phyloP scores from a whole-genome alignment of 2,797 vertebrate genomes.

The Brachymystax lenok region DNA sequence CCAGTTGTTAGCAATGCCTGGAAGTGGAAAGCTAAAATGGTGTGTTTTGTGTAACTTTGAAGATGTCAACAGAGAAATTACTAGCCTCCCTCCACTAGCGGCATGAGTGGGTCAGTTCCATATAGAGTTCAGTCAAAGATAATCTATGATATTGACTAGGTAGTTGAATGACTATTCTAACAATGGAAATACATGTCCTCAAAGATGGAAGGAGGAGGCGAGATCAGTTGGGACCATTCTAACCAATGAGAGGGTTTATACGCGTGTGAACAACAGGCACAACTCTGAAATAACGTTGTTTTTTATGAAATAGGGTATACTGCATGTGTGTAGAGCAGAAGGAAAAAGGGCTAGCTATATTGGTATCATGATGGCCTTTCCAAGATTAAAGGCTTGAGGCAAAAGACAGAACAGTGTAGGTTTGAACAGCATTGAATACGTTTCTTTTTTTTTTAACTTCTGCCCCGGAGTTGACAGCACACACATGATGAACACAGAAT shows the following conservation, averaged over 20 bases:
- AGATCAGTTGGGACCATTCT: too few species aligned
- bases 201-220: too few species aligned
- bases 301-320: not conserved
- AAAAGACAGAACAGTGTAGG: not conserved
- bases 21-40: not conserved
- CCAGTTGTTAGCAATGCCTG: not conserved
- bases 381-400: not conserved
- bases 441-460: not conserved
- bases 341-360: not conserved
- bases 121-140: not conserved
- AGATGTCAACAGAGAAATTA: not conserved
- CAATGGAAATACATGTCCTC: too few species aligned
- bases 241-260: too few species aligned
- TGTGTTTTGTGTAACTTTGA: not conserved
- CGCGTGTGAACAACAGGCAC: too few species aligned
- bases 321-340: not conserved
- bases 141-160: too few species aligned
- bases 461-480: not conserved
- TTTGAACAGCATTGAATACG: not conserved
- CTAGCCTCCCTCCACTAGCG: not conserved
- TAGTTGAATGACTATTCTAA: too few species aligned
- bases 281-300: too few species aligned
- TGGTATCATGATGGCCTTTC: not conserved
- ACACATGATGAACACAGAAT: not conserved
- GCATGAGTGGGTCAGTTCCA: not conserved